Conservation (phyloP, 2,113 vertebrate species). For the Chunga burmeisteri region DNA sequence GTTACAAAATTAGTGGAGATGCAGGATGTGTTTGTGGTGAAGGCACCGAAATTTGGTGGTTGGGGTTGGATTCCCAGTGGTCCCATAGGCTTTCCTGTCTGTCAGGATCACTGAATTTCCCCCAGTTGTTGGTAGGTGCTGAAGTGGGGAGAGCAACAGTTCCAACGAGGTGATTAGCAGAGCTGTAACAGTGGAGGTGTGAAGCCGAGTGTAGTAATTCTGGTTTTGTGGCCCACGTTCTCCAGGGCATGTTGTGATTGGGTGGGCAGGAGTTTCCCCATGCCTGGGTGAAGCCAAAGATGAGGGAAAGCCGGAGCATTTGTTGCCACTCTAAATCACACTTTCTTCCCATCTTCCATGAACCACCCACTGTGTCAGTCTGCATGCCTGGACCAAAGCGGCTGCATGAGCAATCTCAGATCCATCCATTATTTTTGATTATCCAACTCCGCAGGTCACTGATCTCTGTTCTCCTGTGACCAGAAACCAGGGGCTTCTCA, state of each 20-base stretch:
- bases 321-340: background rate
- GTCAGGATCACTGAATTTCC: background rate
- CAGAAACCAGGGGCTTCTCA: background rate
- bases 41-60: background rate
- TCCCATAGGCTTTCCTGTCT: background rate
- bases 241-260: background rate
- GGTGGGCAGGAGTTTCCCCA: background rate
- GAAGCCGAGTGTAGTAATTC: background rate
- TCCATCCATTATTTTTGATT: background rate
- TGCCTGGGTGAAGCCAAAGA: background rate
- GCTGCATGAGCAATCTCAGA: background rate
- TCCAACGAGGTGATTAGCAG: background rate
- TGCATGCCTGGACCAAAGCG: background rate
- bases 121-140: background rate
- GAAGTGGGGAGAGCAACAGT: background rate
- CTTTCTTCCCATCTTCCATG: background rate
- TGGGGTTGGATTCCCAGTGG: background rate
- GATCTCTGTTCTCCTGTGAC: background rate
- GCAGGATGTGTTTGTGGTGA: background rate
- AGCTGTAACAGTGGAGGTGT: background rate
- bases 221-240: background rate
- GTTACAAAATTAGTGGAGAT: background rate
- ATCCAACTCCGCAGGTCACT: background rate
- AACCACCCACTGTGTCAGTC: background rate
- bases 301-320: background rate